Base-by-base conservation (phyloP, 23 tunicate genomes). In the Ciona savignyi region DNA sequence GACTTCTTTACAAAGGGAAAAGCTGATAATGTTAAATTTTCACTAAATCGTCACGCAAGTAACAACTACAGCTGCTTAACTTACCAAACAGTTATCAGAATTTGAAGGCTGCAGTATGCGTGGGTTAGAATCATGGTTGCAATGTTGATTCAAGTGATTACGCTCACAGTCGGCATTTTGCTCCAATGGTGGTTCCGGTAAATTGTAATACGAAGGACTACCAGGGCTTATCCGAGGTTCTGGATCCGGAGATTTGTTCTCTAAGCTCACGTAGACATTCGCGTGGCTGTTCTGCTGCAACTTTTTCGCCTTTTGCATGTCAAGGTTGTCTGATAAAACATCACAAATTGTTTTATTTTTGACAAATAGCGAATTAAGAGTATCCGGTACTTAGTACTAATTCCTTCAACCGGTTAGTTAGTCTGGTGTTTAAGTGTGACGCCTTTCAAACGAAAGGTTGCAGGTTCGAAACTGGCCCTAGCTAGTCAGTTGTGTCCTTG, bases 81-180 rank as follows among this genome's bases (percentile, higher is more conserved):
- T n/a, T n/a, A n/a, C n/a, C n/a, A 42, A 42, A 9, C 9, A 42
- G 56, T 42, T 42, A 15, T 42, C 56, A 15, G 56, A 48, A 66
- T 77, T 81, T 4, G 85, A 77, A 20, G 85, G 73, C 19, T 64
- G 66, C 26, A 35, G 29, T 20, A 81, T 66, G 22, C 70, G 32
- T 27, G 85, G 73, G 68, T 73, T 66, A 4, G 85, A 49, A 30
- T 81, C 70, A 30, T 81, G 85, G 26, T 35, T n/a, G 34, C 73
- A 73, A 1, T 70, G 85, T 25, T 78, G 51, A 6, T 15, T 15
- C 15, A 15, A 42, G 56, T 42, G 56, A 15, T 42, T 42, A 42
- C 15, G 56, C 56, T 42, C 56, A 9, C 56, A 6, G 56, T 42
- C 15, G 11, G 9, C 11, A 6, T 6, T 15, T 6, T 42, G 56